These are phyloP conservation scores for Dysidea cf. avara DNA, from an alignment of 37 sponge, comb jelly and placozoan genomes.

Conservation along the genomic window DNA sequence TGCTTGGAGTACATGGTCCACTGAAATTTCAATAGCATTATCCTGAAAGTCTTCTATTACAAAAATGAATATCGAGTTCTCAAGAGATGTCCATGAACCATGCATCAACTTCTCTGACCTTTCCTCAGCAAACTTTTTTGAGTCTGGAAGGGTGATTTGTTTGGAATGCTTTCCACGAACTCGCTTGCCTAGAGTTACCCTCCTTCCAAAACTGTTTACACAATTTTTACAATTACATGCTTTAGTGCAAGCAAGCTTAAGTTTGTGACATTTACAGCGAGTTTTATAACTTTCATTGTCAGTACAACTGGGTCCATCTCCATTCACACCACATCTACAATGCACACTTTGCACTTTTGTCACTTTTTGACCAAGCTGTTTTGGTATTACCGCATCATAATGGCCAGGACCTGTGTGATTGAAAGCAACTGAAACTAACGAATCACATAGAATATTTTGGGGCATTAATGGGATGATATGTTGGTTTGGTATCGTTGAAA, in stretches of 20 bases:
- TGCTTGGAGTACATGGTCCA: too few species aligned
- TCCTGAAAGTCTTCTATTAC: too few species aligned
- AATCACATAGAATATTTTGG: not conserved
- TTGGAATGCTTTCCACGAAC: too few species aligned
- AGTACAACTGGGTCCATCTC: not conserved
- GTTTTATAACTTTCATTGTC: not conserved
- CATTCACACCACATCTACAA: slow-evolving; percentile 14
- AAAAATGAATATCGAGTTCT: too few species aligned
- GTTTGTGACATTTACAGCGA: slow-evolving; percentile 3
- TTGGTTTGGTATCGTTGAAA: slow-evolving; percentile 5
- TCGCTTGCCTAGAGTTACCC: too few species aligned
- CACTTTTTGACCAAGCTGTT: not conserved
- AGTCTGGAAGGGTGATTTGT: not conserved
- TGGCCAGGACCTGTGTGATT: slow-evolving; percentile 7
- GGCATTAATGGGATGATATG: slow-evolving; percentile 3
- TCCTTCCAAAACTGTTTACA: not conserved
- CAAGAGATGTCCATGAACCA: too few species aligned
- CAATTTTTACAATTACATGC: slow-evolving; percentile 18
- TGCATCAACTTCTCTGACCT: not conserved
- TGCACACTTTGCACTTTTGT: too few species aligned
- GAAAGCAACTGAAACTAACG: slow-evolving; percentile 1
- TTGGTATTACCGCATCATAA: slow-evolving; percentile 16
- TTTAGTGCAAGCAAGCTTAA: not conserved
- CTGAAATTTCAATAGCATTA: too few species aligned
- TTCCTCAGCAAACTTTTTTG: not conserved